Evolutionary conservation across 2,797 vertebrate genomes (phyloP).

Genomic region (Trichosurus vulpecula): DNA sequence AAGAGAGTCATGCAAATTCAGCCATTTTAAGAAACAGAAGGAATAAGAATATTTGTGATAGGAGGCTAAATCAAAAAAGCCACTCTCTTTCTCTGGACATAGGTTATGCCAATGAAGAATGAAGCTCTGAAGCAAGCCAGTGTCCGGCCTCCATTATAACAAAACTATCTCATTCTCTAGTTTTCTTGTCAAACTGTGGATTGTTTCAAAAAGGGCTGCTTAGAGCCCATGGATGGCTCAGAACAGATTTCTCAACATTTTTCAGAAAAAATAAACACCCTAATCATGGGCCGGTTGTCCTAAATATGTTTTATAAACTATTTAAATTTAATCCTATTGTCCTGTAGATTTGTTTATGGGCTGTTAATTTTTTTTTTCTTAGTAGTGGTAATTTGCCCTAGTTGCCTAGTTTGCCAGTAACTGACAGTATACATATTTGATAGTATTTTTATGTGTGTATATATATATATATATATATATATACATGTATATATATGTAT

Average conservation of each 20-base stretch:
- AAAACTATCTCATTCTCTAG: neutral
- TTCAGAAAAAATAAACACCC: neutral
- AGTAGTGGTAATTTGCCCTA: neutral
- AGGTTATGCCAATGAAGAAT: neutral
- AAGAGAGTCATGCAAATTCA: neutral
- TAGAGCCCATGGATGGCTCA: neutral
- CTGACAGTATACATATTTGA: neutral
- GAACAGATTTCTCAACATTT: neutral
- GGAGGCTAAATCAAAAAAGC: neutral
- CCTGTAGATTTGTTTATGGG: neutral
- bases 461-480: too few species aligned
- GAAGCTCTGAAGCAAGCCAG: neutral
- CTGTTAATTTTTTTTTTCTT: neutral
- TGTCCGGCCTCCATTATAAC: neutral
- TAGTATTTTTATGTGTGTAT: neutral
- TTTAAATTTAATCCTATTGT: neutral
- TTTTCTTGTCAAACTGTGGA: neutral
- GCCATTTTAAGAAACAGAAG: neutral
- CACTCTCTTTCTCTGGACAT: neutral
- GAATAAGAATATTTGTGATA: neutral
- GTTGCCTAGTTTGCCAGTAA: neutral
- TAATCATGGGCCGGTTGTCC: neutral
- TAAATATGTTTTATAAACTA: neutral
- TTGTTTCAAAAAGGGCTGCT: neutral
- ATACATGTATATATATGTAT: too few species aligned